A percentile compares a stretch with the other conserved stretches of the same genome.
Evolutionary conservation across 2,888 invertebrate species (phyloP).

Genomic region (Ormyrus pomaceus): DNA sequence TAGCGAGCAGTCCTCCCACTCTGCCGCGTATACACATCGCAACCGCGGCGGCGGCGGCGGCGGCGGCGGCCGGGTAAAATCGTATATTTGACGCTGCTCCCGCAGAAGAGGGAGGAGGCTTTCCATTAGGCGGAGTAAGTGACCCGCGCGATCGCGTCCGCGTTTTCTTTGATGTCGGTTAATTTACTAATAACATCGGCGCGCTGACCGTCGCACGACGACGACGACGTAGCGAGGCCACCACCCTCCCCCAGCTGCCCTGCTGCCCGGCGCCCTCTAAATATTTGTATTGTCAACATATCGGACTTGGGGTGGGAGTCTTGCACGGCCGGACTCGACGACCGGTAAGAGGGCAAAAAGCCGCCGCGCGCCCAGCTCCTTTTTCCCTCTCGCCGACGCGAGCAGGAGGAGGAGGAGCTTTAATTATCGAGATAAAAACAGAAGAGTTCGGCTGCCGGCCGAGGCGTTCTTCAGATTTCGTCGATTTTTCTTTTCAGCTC

Average conservation of each 20-base stretch:
- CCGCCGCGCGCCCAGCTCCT: background rate
- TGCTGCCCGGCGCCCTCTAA: slow-evolving; percentile 68
- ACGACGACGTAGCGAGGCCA: too few relatives aligned
- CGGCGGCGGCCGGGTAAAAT: slow-evolving; percentile 14
- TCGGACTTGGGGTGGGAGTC: slow-evolving; percentile 34
- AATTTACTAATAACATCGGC: slow-evolving; percentile 75
- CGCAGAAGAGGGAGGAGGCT: slow-evolving; percentile 9
- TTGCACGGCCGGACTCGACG: background rate
- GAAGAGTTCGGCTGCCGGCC: background rate
- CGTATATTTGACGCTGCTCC: slow-evolving; percentile 11
- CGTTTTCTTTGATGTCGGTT: slow-evolving; percentile 76
- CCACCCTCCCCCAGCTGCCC: too few relatives aligned
- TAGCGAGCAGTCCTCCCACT: too few relatives aligned
- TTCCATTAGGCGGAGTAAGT: slow-evolving; percentile 66
- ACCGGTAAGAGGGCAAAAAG: slow-evolving; percentile 17
- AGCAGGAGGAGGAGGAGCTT: slow-evolving; percentile 2
- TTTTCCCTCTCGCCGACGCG: background rate
- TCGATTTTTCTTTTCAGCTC: background rate
- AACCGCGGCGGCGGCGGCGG: background rate
- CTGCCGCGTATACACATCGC: too few relatives aligned
- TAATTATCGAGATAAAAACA: slow-evolving; percentile 56
- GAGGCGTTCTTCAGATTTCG: slow-evolving; percentile 5
- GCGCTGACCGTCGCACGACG: slow-evolving; percentile 37
- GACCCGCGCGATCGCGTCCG: slow-evolving; percentile 68
- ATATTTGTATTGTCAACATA: slow-evolving; percentile 74